Evolutionary conservation across 2,888 invertebrate genomes (phyloP).

Genomic region (Coelogynopora nodosa): DNA sequence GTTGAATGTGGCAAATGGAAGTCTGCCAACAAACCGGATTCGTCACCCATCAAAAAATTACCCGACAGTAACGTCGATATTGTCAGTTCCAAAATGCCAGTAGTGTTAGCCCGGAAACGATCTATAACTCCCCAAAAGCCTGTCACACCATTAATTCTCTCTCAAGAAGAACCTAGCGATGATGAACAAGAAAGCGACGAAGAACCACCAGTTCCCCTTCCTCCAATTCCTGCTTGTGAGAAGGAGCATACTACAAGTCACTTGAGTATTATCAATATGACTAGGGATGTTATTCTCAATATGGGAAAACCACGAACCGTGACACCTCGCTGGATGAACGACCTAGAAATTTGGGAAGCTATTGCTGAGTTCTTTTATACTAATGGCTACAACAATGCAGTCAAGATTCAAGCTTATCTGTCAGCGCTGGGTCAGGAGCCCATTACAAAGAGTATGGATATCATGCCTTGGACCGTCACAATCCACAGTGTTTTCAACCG

Average conservation of each 20-base stretch:
- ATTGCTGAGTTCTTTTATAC: background rate
- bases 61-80: background rate
- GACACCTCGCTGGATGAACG: background rate
- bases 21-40: slow-evolving; percentile 25
- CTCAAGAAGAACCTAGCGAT: background rate
- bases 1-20: slow-evolving; percentile 33
- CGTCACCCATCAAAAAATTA: background rate
- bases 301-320: background rate
- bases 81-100: background rate
- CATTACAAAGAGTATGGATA: background rate
- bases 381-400: background rate
- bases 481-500: background rate
- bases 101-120: background rate
- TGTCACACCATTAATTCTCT: background rate
- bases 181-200: background rate
- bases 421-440: background rate
- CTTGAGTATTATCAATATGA: background rate
- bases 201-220: background rate
- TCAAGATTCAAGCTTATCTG: background rate
- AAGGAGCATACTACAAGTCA: background rate
- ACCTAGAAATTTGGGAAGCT: background rate
- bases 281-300: background rate
- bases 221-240: background rate
- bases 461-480: background rate
- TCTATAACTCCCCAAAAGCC: background rate